Evolutionary conservation across 2,797 vertebrate genomes (phyloP).

Genomic region (Etheostoma perlongum): DNA sequence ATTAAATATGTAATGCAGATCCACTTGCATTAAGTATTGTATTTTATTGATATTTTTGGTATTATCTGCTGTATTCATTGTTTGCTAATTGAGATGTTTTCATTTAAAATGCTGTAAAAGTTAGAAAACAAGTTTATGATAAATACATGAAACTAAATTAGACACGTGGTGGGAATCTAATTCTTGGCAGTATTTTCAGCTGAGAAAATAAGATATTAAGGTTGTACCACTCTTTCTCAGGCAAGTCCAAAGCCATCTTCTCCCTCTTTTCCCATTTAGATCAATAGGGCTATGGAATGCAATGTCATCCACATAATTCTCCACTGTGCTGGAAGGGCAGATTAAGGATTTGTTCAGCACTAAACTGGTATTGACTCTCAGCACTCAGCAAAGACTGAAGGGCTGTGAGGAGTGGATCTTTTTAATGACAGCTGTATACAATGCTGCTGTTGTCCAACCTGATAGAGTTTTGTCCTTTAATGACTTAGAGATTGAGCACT

Average conservation of each 20-base stretch:
- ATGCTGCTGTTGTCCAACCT: constrained; percentile 28
- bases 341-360: constrained; percentile 68
- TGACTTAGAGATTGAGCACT: constrained; percentile 12
- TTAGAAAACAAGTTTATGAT: not conserved
- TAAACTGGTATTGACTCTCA: constrained; percentile 62
- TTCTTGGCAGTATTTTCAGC: not conserved
- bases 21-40: not conserved
- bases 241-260: constrained; percentile 16
- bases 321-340: constrained; percentile 9
- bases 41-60: not conserved
- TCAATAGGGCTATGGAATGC: constrained; percentile 30
- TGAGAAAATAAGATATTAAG: not conserved
- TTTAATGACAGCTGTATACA: constrained; percentile 32
- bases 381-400: constrained; percentile 39
- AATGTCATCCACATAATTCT: constrained; percentile 38
- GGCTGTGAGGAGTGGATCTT: constrained; percentile 16
- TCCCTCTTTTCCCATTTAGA: constrained; percentile 13
- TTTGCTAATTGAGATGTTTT: not conserved
- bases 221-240: not conserved
- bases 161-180: not conserved
- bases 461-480: constrained; percentile 30
- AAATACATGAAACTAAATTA: not conserved
- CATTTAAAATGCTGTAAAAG: not conserved
- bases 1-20: not conserved
- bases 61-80: not conserved